Evolutionary conservation across 2,888 invertebrate species (phyloP).

Genomic region (Caenorhabditis parvicauda): DNA sequence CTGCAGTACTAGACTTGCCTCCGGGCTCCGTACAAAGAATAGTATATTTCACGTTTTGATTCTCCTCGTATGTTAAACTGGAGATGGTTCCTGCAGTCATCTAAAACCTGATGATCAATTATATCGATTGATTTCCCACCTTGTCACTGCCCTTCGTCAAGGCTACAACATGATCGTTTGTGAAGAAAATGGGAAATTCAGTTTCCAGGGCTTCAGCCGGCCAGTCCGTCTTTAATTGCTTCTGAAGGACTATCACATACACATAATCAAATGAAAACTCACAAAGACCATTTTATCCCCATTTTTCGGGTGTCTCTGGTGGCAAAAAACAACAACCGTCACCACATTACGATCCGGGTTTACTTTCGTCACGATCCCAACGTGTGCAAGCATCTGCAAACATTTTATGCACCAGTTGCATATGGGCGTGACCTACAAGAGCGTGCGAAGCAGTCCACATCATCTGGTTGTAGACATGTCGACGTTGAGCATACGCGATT

Average conservation of each 20-base stretch:
- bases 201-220: conserved; percentile 14
- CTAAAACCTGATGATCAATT: too few relatives aligned
- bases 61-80: too few relatives aligned
- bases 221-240: conserved; percentile 17
- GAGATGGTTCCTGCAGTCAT: too few relatives aligned
- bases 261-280: neutral
- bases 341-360: conserved; percentile 6
- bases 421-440: conserved; percentile 8
- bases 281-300: conserved; percentile 9
- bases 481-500: conserved; percentile 11
- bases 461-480: conserved; percentile 20
- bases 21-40: too few relatives aligned
- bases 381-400: conserved; percentile 23
- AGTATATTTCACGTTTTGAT: too few relatives aligned
- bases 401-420: neutral
- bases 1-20: too few relatives aligned
- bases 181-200: conserved; percentile 7
- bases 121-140: neutral
- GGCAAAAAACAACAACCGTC: conserved; percentile 6
- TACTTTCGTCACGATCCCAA: conserved; percentile 10
- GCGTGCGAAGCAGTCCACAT: conserved; percentile 23
- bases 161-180: conserved; percentile 15
- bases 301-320: neutral
- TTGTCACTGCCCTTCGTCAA: conserved; percentile 1
- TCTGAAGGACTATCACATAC: neutral